A percentile compares a stretch with the other conserved stretches of the same genome.
Evolutionary conservation across 2,797 vertebrate genomes (phyloP).

Genomic region (Sebastes steindachneri): DNA sequence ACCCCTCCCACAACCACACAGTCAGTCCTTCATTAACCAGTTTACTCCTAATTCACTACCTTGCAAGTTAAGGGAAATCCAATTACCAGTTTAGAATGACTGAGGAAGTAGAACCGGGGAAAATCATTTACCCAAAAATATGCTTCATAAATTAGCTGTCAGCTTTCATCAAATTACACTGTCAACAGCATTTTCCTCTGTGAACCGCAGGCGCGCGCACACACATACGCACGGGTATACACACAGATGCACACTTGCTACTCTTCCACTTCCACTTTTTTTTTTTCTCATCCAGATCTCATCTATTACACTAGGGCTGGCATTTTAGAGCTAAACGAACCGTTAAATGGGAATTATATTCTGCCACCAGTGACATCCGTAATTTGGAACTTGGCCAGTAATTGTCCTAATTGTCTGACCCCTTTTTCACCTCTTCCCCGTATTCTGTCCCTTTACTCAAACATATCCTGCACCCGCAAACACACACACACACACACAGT

Average conservation of each 20-base stretch:
- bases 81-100: constrained; percentile 73
- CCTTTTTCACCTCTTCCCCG: constrained; percentile 44
- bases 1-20: background rate
- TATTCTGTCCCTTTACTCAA: constrained; percentile 4
- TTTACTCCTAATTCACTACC: constrained; percentile 69
- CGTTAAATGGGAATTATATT: constrained; percentile 82
- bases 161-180: constrained; percentile 80
- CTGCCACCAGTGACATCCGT: constrained; percentile 75
- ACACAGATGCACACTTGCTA: constrained; percentile 13
- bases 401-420: constrained; percentile 79
- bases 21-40: constrained; percentile 60
- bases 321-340: constrained; percentile 78
- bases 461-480: constrained; percentile 9
- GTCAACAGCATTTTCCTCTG: constrained; percentile 65
- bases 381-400: constrained; percentile 74
- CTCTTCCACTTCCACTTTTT: constrained; percentile 32
- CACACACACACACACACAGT: background rate
- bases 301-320: constrained; percentile 66
- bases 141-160: constrained; percentile 85
- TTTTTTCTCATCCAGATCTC: constrained; percentile 38
- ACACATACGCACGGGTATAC: background rate
- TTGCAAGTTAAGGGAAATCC: constrained; percentile 71
- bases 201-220: constrained; percentile 14
- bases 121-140: constrained; percentile 81
- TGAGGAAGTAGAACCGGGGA: constrained; percentile 59